Percentiles rank a stretch among this genome's conserved stretches.
These are phyloP conservation scores for Phenganax stokvisi DNA, from an alignment of 92 coral and sea anemone genomes.

Conservation along the genomic window DNA sequence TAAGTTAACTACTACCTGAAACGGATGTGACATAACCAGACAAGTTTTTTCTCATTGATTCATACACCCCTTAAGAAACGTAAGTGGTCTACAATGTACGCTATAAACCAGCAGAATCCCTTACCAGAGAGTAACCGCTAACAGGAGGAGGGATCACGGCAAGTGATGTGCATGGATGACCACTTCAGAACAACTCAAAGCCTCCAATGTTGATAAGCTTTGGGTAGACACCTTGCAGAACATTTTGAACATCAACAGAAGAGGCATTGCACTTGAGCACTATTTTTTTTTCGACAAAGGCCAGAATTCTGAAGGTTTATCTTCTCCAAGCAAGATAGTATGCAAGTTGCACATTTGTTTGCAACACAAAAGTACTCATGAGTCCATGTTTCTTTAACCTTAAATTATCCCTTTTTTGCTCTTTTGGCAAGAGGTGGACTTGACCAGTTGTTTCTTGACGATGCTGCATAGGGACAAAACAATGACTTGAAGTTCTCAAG, in stretches of 20 bases:
- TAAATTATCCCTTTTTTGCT: conserved; percentile 30
- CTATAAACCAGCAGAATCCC: conserved; percentile 23
- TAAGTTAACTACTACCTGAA: too few species aligned
- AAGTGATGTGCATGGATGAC: conserved; percentile 24
- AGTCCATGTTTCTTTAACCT: conserved; percentile 47
- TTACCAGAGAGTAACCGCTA: conserved; percentile 26
- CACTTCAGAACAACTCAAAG: conserved; percentile 37
- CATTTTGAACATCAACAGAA: conserved; percentile 27
- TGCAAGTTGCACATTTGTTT: conserved; percentile 16
- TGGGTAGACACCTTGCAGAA: conserved; percentile 35
- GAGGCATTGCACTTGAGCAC: conserved; percentile 42
- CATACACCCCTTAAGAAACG: too few species aligned
- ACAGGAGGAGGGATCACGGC: conserved; percentile 29
- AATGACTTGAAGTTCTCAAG: conserved; percentile 10
- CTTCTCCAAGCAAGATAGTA: conserved; percentile 17
- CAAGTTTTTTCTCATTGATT: too few species aligned
- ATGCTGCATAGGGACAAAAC: conserved; percentile 15
- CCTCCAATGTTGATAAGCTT: conserved; percentile 39
- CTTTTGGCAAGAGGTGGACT: conserved; percentile 34
- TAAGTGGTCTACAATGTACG: too few species aligned
- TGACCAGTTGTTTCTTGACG: conserved; percentile 21
- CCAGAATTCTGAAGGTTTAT: conserved; percentile 44
- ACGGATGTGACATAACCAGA: too few species aligned
- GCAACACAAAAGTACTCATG: conserved; percentile 42
- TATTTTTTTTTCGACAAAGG: conserved; percentile 35